Evolutionary conservation across 2,888 invertebrate genomes (phyloP).

Genomic region (Disparrhopalites patrizii): DNA sequence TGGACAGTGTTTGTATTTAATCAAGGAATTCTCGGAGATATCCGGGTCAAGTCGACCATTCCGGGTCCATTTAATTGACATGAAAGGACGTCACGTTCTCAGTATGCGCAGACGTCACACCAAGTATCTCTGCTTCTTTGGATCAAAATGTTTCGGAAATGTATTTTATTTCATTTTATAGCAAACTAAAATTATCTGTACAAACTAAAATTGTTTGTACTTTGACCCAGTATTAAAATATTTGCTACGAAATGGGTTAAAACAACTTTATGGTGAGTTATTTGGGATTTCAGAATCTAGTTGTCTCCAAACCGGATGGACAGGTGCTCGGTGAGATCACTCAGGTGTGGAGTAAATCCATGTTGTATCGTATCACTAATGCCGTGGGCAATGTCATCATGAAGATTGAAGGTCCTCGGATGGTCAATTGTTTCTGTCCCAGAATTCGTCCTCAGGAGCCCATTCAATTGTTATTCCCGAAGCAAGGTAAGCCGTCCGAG

Average conservation of each 20-base stretch:
- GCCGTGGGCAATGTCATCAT: neutral
- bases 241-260: too few species aligned
- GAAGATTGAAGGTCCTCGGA: neutral
- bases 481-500: neutral
- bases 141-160: neutral
- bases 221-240: neutral
- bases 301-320: neutral
- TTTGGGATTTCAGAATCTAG: neutral
- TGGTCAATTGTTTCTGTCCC: neutral
- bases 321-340: neutral
- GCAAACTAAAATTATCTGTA: neutral
- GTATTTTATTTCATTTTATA: neutral
- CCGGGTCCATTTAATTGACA: neutral
- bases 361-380: neutral
- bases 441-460: neutral
- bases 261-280: too few species aligned
- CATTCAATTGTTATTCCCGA: neutral
- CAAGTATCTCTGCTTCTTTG: neutral
- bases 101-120: neutral
- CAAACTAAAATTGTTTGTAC: neutral
- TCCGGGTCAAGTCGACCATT: conserved; percentile 2
- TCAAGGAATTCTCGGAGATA: neutral
- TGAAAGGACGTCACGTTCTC: neutral
- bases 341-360: neutral
- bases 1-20: neutral